Evolutionary conservation across 2,888 invertebrate genomes (phyloP), one percentile per base, ranked within the genome.

Genomic region (Pachymerium ferrugineum): DNA sequence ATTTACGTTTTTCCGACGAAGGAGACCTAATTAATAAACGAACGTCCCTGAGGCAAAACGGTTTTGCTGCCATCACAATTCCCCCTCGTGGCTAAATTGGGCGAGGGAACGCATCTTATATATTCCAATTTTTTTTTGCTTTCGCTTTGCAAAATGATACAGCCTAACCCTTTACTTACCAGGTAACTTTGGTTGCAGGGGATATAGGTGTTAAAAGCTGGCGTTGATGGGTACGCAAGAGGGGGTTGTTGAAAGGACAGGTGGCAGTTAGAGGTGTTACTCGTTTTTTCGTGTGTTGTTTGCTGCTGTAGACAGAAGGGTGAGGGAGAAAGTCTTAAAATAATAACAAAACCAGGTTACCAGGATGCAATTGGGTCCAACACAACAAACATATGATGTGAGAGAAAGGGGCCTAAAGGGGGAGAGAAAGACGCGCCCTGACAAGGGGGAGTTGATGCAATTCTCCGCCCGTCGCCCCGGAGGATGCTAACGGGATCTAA

Each of bases 221-320:
- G 47, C 47, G 47, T 54, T 54, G 47, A 54, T 54, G 47, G 47
- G 47, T 19, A 22, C 22, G 47, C 47, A 54, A 54, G 22, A 54
- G 47, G 47, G 47, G 47, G 47, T 54, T 54, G 22, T 54, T 54
- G 47, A 54, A 54, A 54, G 47, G 47, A 54, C 47, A 54, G 47
- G 47, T 54, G 47, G 47, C 47, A 54, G 47, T 54, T n/a, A 54
- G 47, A 54, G 47, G 47, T 54, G 47, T 54, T 54, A 54, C 47
- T 54, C 47, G 47, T 54, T 54, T 54, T 54, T 54, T 19, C 3
- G 16, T 22, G 47, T 54, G 47, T 54, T 54, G 47, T 54, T 54
- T 54, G 47, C 19, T 54, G 47, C 47, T 54, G 47, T 54, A 54
- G 47, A 54, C 47, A 54, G 47, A 54, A 54, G 47, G 47, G 47